phyloP scores from a whole-genome alignment of 2,113 vertebrate species.

The Oceanodroma tethys region DNA sequence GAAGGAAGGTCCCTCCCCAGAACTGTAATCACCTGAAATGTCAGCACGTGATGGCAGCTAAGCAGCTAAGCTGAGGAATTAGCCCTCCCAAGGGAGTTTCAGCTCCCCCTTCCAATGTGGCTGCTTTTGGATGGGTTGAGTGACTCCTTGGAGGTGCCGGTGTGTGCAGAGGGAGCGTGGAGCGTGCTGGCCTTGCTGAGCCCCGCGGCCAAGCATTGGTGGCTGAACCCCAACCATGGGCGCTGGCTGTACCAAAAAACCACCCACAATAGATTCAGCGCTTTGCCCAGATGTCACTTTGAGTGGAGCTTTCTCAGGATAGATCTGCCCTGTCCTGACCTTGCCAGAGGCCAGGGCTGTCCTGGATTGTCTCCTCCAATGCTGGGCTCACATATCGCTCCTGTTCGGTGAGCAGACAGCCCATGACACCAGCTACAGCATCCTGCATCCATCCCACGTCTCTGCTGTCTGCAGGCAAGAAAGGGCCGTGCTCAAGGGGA shows the following conservation, averaged over 20 bases:
- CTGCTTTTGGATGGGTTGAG: neutral
- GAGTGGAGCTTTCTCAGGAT: neutral
- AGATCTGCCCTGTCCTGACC: neutral
- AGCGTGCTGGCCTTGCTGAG: neutral
- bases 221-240: neutral
- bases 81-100: neutral
- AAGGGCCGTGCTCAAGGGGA: neutral
- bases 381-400: neutral
- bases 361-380: neutral
- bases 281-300: neutral
- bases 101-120: neutral
- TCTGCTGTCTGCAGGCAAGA: neutral
- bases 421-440: neutral
- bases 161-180: rapidly evolving
- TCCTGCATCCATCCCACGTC: neutral
- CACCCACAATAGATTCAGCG: neutral
- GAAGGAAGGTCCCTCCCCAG: neutral
- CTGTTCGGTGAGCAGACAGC: neutral
- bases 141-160: neutral
- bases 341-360: neutral
- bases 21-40: neutral
- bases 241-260: neutral
- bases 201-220: rapidly evolving
- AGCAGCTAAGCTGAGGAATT: neutral
- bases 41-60: rapidly evolving